phyloP scores from a whole-genome alignment of 1,140 invertebrate genomes.

The Drosophila ambigua region DNA sequence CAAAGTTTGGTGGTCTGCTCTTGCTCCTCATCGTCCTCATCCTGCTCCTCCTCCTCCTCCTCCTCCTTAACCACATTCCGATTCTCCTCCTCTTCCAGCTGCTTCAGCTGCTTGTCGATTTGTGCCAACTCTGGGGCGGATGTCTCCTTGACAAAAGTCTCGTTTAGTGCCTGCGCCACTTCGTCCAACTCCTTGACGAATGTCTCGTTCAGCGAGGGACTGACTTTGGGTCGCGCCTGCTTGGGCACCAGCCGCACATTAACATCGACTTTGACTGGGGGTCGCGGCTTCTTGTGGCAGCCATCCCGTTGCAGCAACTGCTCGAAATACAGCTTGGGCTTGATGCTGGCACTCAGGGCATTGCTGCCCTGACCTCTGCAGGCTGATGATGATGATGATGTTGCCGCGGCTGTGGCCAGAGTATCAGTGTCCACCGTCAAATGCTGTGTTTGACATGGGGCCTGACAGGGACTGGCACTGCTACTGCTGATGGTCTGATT shows the following conservation, averaged over 20 bases:
- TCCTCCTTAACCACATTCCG: constrained; percentile 17
- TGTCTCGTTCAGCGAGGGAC: constrained; percentile 47
- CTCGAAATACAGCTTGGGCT: constrained; percentile 68
- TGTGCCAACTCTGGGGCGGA: constrained; percentile 49
- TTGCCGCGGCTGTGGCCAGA: constrained; percentile 33
- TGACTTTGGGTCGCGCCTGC: constrained; percentile 80
- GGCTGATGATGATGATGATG: constrained; percentile 10
- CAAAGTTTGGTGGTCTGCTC: constrained; percentile 68
- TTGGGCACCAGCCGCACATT: constrained; percentile 89
- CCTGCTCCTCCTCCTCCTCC: constrained; percentile 33
- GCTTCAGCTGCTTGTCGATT: constrained; percentile 56
- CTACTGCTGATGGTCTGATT: constrained; percentile 70
- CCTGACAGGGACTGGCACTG: constrained; percentile 55
- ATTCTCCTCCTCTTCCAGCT: constrained; percentile 45
- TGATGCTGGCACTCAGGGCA: constrained; percentile 63
- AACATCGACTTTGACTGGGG: constrained; percentile 89
- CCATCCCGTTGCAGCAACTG: constrained; percentile 65
- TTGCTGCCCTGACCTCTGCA: constrained; percentile 62
- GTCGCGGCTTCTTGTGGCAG: constrained; percentile 63
- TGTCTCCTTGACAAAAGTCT: constrained; percentile 65
- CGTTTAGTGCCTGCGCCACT: constrained; percentile 59
- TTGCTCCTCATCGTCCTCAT: constrained; percentile 48
- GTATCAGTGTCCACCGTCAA: constrained; percentile 76
- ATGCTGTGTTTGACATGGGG: constrained; percentile 69
- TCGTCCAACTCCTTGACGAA: constrained; percentile 67